Evolutionary conservation across 2,113 vertebrate genomes (phyloP), one percentile per base, ranked within the genome.

Genomic region (Ahaetulla prasina): DNA sequence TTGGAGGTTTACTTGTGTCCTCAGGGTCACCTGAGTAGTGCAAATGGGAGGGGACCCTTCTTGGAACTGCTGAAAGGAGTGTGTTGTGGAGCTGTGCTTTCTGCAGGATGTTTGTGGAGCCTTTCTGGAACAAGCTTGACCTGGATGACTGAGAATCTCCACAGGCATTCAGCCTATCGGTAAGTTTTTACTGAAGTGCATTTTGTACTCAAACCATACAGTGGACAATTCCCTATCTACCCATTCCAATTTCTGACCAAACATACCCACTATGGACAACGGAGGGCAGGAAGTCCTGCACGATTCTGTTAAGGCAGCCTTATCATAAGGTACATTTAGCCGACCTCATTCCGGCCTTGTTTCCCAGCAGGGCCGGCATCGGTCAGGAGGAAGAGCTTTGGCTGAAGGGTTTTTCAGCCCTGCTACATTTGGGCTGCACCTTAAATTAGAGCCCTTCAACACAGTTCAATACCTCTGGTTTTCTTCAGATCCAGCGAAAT

Each of bases 401-500:
- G 68, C 63, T 16, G 30, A 68, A n/a, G 0, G 12, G n/a, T 8
- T 43, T 80, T 35, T 20, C 74, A 39, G 1, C 35, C 35, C 8
- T 43, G 35, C 74, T 43, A 8, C 0, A 3, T 20, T 20, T 39
- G 68, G 35, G 68, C n/a, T n/a, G 35, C 1, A 2, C 16, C 16
- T 74, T 74, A 8, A 74, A 35, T 8, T 0, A 60, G 11, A 4
- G 27, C 2, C 60, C 96, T 96, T 95, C 96, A 98, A 95, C 96
- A 93, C 95, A 96, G 95, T 89, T 91, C 47, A 97, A 96, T 98
- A 99, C 99, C 99, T 99, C 99, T 98, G 94, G 99, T 99, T 98
- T 98, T 99, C 98, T 99, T 99, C 98, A 99, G 98, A 97, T 99
- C 99, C 98, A 99, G 98, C 96, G 99, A 99, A 98, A 99, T 99